phyloP scores from a whole-genome alignment of 2,888 invertebrate species.

The Pollenia labialis region DNA sequence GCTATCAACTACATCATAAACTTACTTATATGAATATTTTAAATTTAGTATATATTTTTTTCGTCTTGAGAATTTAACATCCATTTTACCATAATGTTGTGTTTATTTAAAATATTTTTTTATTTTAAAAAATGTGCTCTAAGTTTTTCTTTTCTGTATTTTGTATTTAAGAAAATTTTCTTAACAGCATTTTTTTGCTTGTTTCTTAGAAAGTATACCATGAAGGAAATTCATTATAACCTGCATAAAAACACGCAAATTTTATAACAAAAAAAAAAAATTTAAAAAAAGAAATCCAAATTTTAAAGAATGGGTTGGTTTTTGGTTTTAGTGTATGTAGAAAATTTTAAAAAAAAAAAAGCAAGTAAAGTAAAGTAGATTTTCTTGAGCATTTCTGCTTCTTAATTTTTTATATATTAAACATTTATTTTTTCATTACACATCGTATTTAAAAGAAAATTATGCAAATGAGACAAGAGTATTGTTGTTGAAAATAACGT shows the following conservation, averaged over 20 bases:
- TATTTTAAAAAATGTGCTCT: neutral
- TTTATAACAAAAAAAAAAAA: conserved; percentile 13
- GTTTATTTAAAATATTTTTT: neutral
- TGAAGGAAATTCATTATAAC: conserved; percentile 5
- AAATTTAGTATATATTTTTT: conserved; percentile 27
- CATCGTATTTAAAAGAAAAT: conserved; percentile 54
- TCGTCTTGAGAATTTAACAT: neutral
- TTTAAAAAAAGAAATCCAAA: neutral
- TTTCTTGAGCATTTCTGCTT: neutral
- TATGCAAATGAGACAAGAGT: conserved; percentile 70
- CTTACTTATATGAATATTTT: conserved; percentile 35
- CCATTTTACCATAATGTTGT: neutral
- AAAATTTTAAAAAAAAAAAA: conserved; percentile 1
- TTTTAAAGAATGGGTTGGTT: neutral
- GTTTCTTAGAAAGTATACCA: neutral
- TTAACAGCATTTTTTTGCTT: neutral
- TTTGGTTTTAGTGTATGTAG: conserved; percentile 13
- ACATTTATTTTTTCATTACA: conserved; percentile 42
- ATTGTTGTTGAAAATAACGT: conserved; percentile 66
- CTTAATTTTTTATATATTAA: neutral
- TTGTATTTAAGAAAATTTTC: neutral
- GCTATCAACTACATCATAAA: conserved; percentile 9
- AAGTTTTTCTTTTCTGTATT: neutral
- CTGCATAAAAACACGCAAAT: conserved; percentile 61
- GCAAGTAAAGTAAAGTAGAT: neutral